phyloP scores from a whole-genome alignment of 2,113 vertebrate species.

The Lanius collurio region DNA sequence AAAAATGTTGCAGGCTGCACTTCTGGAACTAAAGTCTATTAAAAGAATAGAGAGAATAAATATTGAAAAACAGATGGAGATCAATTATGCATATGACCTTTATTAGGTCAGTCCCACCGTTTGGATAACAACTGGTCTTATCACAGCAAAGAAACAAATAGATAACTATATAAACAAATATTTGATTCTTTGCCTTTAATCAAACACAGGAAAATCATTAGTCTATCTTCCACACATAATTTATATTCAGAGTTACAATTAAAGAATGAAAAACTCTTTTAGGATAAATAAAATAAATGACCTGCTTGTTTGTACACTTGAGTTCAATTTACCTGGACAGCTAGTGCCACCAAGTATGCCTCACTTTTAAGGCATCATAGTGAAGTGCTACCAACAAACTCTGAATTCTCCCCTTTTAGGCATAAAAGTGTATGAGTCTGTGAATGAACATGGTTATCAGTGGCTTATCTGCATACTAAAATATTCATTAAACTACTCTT shows the following conservation, averaged over 20 bases:
- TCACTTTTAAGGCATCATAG: neutral
- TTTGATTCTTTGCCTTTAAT: slow-evolving; percentile 39
- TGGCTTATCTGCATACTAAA: slow-evolving; percentile 2
- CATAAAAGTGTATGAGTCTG: neutral
- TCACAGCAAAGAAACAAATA: slow-evolving; percentile 32
- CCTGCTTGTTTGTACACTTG: neutral
- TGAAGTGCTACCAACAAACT: neutral
- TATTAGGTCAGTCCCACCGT: slow-evolving; percentile 22
- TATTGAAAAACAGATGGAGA: slow-evolving; percentile 33
- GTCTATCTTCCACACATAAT: neutral
- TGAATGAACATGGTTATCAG: neutral
- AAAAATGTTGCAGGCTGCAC: neutral
- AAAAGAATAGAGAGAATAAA: slow-evolving; percentile 29
- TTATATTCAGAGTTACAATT: slow-evolving; percentile 24
- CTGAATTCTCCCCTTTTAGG: neutral
- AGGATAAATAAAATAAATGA: slow-evolving; percentile 35
- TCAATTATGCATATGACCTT: slow-evolving; percentile 38
- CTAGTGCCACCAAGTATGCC: neutral
- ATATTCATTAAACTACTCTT: neutral
- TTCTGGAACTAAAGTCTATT: slow-evolving; percentile 24
- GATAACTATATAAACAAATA: slow-evolving; percentile 47
- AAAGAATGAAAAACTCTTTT: slow-evolving; percentile 10
- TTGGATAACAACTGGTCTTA: slow-evolving; percentile 27
- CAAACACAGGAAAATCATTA: slow-evolving; percentile 49
- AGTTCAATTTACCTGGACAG: neutral